phyloP scores from a whole-genome alignment of 2,797 vertebrate species.

The Apogon talboti region DNA sequence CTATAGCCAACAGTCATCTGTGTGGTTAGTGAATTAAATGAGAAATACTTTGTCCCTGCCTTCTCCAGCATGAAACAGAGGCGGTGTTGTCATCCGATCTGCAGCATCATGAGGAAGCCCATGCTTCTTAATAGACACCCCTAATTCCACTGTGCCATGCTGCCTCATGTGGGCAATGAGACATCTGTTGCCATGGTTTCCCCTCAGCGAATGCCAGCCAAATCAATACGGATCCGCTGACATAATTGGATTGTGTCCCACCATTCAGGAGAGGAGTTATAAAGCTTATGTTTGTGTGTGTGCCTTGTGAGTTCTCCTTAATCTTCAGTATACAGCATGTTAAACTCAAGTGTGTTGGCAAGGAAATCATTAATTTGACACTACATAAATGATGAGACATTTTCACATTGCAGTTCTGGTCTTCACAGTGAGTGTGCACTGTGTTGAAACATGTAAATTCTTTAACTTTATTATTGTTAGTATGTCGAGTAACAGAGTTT shows the following conservation, averaged over 20 bases:
- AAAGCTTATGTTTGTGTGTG: conserved; percentile 26
- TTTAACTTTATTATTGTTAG: too few species aligned
- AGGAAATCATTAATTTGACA: conserved; percentile 16
- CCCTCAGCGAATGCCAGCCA: conserved; percentile 62
- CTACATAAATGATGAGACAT: neutral
- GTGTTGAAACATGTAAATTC: conserved; percentile 1
- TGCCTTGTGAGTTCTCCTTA: neutral
- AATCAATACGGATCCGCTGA: conserved; percentile 72
- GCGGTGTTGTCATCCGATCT: conserved; percentile 50
- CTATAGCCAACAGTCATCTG: conserved; percentile 23
- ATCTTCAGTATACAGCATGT: conserved; percentile 17
- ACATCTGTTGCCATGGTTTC: conserved; percentile 86
- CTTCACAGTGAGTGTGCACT: neutral
- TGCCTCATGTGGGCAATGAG: conserved; percentile 60
- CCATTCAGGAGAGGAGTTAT: conserved; percentile 47
- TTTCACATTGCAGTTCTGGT: neutral
- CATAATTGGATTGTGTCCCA: conserved; percentile 75
- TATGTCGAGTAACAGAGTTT: neutral
- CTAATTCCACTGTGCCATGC: conserved; percentile 48
- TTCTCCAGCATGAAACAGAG: conserved; percentile 25
- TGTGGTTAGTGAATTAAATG: conserved; percentile 23
- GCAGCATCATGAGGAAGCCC: conserved; percentile 44
- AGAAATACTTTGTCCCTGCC: conserved; percentile 36
- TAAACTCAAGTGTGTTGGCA: conserved; percentile 16
- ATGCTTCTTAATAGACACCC: conserved; percentile 43